Evolutionary conservation across 2,888 invertebrate species (phyloP), one percentile per base, ranked within the genome.

Genomic region (Nymphalis urticae): DNA sequence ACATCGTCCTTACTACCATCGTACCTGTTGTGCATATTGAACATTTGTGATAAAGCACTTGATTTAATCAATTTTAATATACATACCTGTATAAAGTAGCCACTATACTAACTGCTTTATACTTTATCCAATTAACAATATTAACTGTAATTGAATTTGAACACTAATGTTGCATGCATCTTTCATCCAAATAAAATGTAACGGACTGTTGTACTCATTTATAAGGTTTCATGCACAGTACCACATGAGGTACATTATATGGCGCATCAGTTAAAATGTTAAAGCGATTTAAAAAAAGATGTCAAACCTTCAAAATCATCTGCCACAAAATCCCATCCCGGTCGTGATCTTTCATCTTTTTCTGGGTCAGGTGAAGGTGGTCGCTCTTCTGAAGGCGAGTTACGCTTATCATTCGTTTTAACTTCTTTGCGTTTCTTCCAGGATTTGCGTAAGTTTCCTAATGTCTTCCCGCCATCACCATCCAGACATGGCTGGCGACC

Each of bases 1-100:
- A 98, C 83, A 95, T 96, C 16, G 98, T 98, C 69, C 97, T 94
- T 66, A 97, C 94, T 64, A 97, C 94, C 78, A 97, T 96, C 36
- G 96, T 95, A n/a, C 97, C 97, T 89, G 78, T 5, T 13, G 17
- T 0, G 51, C 42, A 13, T 13, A 13, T 13, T 42, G 42, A 42
- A 42, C 10, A 42, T 42, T 42, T 42, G 13, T 1, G 4, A 42
- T 42, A 42, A 13, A 13, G 10, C 13, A 4, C 2, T 13, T 13
- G 13, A 42, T 42, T 42, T 42, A 1, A 9, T 42, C 13, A 42
- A 10, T 13, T 13, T 42, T 13, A 42, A 42, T 42, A 13, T 13
- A 13, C 4, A 13, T 10, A 42, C 36, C 1, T 1, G 36, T 10
- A 9, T 42, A 42, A 13, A 4, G 42, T 42, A 13, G 13, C 42